Evolutionary conservation across 2,113 vertebrate species (phyloP), one percentile per base, ranked within the genome.

Genomic region (Eretmodus cyanostictus): DNA sequence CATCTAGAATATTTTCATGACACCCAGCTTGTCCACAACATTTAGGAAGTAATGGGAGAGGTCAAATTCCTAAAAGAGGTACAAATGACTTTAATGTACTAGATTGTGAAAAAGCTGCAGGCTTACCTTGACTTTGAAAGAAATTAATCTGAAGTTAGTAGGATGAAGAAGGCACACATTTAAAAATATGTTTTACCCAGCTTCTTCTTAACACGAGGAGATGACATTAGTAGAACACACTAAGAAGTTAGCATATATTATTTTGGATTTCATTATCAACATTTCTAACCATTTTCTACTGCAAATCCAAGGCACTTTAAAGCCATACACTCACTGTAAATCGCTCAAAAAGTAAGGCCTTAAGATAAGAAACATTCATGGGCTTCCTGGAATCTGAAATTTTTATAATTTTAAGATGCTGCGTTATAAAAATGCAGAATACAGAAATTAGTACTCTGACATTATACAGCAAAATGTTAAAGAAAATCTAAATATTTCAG

Each of bases 181-280:
- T 45, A 73, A 24, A 71, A 66, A 38, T 42, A 1, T 1, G 11
- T 42, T 9, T 76, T 76, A 76, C 71, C 6, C 9, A 31, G 42
- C 42, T 49, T 49, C 24, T 0, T 49, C 14, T 16, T 19, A 29
- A 76, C 71, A 76, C 0, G 0, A 0, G 42, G 24, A 31, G 42
- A 19, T 29, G 1, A 0, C 13, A 5, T 73, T 47, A 27, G 40
- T 73, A 73, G 0, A 73, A 73, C 4, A 24, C 38, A 45, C 9
- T 45, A 16, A 73, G 40, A 47, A 47, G 40, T 1, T 47, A 16
- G n/a, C 66, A 16, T 42, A 42, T 71, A 6, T 24, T 73, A 11
- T 73, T 47, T 45, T 45, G 68, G 68, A 45, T 45, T 73, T 73
- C 13, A 45, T 45, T 73, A 45, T 45, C 13, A 45, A 17, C 40